Evolutionary conservation across 2,113 vertebrate species (phyloP).

Genomic region (Chaetodon trifascialis): DNA sequence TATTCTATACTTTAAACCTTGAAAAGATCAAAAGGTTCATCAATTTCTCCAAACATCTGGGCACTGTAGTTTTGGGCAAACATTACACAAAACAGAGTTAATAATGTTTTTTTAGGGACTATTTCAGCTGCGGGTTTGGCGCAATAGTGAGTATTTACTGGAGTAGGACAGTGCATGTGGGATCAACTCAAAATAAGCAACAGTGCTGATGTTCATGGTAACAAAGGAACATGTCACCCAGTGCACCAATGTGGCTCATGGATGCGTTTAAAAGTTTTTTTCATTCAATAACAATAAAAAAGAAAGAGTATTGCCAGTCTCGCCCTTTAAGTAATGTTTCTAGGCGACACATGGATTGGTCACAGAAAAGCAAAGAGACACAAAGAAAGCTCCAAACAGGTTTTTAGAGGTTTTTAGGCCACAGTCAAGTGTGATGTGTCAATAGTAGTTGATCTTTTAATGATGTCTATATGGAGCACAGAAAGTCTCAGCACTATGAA

Average conservation of each 20-base stretch:
- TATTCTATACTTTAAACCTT: neutral
- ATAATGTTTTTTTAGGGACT: neutral
- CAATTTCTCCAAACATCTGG: neutral
- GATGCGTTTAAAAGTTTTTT: neutral
- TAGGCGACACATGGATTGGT: neutral
- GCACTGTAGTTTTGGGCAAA: neutral
- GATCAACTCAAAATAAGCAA: conserved; percentile 7
- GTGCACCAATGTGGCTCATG: neutral
- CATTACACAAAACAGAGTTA: neutral
- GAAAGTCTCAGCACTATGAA: neutral
- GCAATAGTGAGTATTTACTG: neutral
- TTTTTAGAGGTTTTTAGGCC: conserved; percentile 44
- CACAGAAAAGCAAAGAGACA: neutral
- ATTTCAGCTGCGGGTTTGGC: neutral
- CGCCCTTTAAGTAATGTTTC: neutral
- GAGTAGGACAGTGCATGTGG: neutral
- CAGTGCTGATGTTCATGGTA: neutral
- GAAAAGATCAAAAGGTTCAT: neutral
- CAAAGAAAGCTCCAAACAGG: conserved; percentile 11
- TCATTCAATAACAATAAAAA: neutral
- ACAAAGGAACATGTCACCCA: neutral
- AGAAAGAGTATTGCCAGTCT: neutral
- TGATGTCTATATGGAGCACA: neutral
- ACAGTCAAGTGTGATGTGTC: neutral
- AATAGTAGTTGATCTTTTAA: neutral